Evolutionary conservation across 1,140 invertebrate genomes (phyloP).

Genomic region (Planococcus citri): DNA sequence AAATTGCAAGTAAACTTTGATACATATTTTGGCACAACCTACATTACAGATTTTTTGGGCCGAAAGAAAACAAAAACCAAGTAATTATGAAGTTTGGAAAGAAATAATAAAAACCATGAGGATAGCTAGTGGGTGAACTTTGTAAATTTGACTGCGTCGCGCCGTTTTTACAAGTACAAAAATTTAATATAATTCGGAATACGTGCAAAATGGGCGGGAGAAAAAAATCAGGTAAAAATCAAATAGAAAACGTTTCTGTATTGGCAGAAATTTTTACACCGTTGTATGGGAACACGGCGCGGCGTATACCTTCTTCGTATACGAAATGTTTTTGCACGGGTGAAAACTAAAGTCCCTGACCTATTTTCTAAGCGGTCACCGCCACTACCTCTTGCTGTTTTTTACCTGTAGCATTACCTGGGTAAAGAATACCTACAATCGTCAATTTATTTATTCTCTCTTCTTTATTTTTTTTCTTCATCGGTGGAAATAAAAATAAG

Average conservation of each 20-base stretch:
- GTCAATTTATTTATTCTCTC: neutral
- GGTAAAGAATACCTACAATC: conserved; percentile 5
- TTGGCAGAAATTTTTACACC: neutral
- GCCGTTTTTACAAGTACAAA: too few species aligned
- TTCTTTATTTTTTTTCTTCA: neutral
- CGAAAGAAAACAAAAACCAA: too few species aligned
- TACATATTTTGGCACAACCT: too few species aligned
- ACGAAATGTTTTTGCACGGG: conserved; percentile 1
- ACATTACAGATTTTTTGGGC: too few species aligned
- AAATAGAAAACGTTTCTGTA: neutral
- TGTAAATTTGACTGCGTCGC: too few species aligned
- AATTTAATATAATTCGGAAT: neutral
- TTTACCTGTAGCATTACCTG: conserved; percentile 6
- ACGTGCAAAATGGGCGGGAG: neutral
- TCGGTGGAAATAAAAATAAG: neutral
- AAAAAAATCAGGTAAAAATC: neutral
- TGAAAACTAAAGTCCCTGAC: neutral
- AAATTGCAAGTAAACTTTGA: too few species aligned
- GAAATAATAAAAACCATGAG: too few species aligned
- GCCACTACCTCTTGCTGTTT: neutral
- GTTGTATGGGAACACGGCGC: neutral
- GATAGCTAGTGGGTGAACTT: too few species aligned
- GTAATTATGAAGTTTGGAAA: too few species aligned
- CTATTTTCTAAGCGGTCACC: conserved; percentile 5
- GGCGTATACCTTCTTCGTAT: neutral